Evolutionary conservation across 2,113 vertebrate species (phyloP).

Genomic region (Odontesthes bonariensis): DNA sequence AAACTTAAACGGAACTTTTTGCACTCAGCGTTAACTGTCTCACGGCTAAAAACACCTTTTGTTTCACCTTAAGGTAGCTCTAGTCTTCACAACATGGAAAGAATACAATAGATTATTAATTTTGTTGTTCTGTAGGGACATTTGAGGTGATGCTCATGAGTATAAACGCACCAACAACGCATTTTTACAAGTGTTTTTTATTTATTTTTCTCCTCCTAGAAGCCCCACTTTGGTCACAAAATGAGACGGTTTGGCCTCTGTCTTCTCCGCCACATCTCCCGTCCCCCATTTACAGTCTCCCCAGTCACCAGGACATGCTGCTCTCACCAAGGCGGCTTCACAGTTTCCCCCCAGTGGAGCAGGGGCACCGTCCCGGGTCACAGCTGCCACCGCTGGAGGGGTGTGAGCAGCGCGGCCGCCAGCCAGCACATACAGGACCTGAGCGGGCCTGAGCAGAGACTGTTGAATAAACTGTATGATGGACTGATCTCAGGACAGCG

Average conservation of each 20-base stretch:
- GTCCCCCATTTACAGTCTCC: neutral
- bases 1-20: neutral
- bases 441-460: conserved; percentile 86
- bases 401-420: conserved; percentile 74
- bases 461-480: conserved; percentile 86
- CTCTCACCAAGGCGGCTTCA: conserved; percentile 17
- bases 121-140: no score
- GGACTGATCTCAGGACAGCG: conserved; percentile 90
- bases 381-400: conserved; percentile 50
- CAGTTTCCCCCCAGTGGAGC: neutral
- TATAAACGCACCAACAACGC: neutral
- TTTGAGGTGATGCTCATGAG: neutral
- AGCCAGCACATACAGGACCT: conserved; percentile 77
- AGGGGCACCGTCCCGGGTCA: neutral
- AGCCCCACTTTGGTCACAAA: conserved; percentile 11
- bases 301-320: conserved; percentile 15
- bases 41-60: neutral
- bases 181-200: neutral
- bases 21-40: neutral
- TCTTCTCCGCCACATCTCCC: conserved; percentile 45
- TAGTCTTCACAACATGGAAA: no score
- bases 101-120: no score
- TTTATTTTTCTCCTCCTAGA: conserved; percentile 25
- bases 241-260: conserved; percentile 55
- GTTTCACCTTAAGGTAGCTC: no score